Base-by-base conservation (phyloP, 2,888 invertebrate species). In the Brachyopa scutellaris region DNA sequence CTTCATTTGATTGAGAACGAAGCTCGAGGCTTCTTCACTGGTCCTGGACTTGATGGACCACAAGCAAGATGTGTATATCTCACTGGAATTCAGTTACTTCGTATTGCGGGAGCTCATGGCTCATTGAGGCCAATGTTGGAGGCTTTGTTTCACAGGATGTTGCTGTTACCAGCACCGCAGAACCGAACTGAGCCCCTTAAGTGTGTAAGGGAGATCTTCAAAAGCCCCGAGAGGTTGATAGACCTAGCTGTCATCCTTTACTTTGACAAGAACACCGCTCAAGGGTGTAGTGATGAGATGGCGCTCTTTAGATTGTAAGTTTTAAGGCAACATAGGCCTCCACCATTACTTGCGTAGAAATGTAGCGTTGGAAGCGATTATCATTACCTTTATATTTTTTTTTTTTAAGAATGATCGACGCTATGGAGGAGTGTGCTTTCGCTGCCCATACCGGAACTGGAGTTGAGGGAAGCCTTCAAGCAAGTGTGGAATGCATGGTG, bases 61-160 rank as follows among this genome's bases (percentile, higher is more conserved):
- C 96, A 97, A 88, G 95, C 97, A 0, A 96, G 97, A 90, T 96
- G 97, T 85, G 95, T 97, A 73, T 97, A 97, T 90, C 84, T 91
- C 88, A 97, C 98, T 87, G 96, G 97, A 6, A 96, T 96, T 64
- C 96, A 97, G 88, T 91, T 98, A 66, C 95, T 98, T 0, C 93
- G 97, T 9, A 91, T 98, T 36, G 97, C 98, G 0, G 98, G 98
- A 0, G 94, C 95, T 33, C 95, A 97, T 19, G 94, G 96, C 0
- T 94, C 95, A n/a, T 91, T 98, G 49, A 93, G 98, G 9, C 97
- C 98, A 6, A 97, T 98, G 40, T 91, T 98, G 45, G 98, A 98
- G 88, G 97, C 98, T 0, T 92, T 98, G 1, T 98, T 98, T 88
- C 98, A 98, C 90, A 93, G 98, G 67, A 97, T 98, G 95, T 91